phyloP scores from a whole-genome alignment of 2,113 vertebrate genomes.

The Sceloporus tristichus region DNA sequence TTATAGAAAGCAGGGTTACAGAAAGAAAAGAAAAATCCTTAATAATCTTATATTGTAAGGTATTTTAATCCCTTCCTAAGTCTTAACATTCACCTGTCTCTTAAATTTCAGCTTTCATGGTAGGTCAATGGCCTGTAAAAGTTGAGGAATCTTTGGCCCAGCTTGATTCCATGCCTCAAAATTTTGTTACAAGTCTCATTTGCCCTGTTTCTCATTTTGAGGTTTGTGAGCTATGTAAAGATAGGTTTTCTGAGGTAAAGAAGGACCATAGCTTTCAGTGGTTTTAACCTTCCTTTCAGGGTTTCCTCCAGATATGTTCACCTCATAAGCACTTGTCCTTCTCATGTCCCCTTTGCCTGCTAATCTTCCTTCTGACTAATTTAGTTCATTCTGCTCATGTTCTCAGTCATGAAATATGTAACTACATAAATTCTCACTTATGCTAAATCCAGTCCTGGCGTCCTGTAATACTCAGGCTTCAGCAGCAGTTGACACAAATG shows the following conservation, averaged over 20 bases:
- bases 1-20: no score
- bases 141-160: background rate
- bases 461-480: background rate
- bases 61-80: background rate
- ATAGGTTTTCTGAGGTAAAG: background rate
- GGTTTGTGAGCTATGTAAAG: background rate
- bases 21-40: no score
- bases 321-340: background rate
- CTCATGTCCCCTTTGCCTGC: background rate
- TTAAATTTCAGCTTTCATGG: background rate
- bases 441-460: background rate
- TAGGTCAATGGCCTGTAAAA: background rate
- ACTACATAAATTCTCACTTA: accelerated
- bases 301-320: accelerated
- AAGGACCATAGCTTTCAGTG: background rate
- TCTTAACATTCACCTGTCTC: background rate
- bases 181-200: background rate
- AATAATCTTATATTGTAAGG: no score
- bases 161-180: background rate
- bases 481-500: no score
- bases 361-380: slow-evolving; percentile 21
- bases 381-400: slow-evolving; percentile 33
- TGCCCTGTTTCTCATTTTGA: background rate
- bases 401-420: slow-evolving; percentile 33
- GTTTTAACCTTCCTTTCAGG: background rate